These are phyloP conservation scores for Lycocerus yunnanus DNA, from an alignment of 2,888 invertebrate genomes.

Conservation along the genomic window DNA sequence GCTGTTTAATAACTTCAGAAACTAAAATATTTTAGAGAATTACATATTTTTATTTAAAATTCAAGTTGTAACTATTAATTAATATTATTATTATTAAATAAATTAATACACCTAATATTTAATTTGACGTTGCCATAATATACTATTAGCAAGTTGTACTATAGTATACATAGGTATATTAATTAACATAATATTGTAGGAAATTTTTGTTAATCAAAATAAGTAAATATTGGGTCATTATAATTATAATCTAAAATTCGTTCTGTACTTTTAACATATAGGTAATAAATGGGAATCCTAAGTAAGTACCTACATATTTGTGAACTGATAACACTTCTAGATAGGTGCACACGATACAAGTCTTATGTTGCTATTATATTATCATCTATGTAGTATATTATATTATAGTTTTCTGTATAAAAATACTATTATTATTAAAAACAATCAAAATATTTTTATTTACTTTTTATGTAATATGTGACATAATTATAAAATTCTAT, in stretches of 20 bases:
- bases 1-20: neutral
- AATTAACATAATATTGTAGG: neutral
- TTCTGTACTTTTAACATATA: neutral
- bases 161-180: too few species aligned
- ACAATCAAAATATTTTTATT: neutral
- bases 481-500: neutral
- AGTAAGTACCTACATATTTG: neutral
- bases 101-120: too few species aligned
- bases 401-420: neutral
- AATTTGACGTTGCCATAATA: too few species aligned
- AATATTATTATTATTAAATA: too few species aligned
- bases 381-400: neutral
- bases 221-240: neutral
- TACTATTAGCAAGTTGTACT: too few species aligned
- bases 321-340: neutral
- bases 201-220: neutral
- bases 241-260: neutral
- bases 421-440: neutral
- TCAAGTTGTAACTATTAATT: neutral
- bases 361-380: neutral
- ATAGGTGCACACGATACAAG: neutral
- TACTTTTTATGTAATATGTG: neutral
- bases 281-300: neutral
- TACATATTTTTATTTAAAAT: neutral
- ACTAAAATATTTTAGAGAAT: neutral